Evolutionary conservation across 1,140 invertebrate genomes (phyloP).

Genomic region (Drosophila asahinai): DNA sequence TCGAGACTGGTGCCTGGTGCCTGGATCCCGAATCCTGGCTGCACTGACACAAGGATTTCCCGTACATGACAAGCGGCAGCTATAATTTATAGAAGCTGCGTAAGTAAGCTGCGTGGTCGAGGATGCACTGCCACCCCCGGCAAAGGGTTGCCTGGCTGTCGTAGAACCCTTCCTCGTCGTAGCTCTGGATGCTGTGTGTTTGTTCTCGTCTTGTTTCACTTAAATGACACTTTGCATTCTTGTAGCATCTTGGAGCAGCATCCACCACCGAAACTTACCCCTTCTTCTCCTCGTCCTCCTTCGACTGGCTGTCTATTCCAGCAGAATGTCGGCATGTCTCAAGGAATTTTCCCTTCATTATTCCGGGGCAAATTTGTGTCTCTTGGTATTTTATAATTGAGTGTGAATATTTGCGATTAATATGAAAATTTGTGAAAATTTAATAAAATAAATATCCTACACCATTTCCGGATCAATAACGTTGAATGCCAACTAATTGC

Average conservation of each 20-base stretch:
- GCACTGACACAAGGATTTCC: conserved; percentile 83
- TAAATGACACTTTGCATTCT: conserved; percentile 83
- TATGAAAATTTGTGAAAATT: conserved; percentile 83
- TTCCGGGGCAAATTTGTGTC: conserved; percentile 74
- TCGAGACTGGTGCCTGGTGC: neutral
- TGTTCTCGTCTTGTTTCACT: conserved; percentile 82
- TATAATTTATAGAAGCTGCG: conserved; percentile 82
- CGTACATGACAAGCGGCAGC: conserved; percentile 83
- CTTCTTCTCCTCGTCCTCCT: neutral
- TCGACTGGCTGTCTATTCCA: conserved; percentile 22
- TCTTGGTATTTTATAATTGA: conserved; percentile 80
- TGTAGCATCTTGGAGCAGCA: conserved; percentile 70
- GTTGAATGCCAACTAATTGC: conserved; percentile 66
- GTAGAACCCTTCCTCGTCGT: conserved; percentile 4
- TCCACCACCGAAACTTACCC: conserved; percentile 39
- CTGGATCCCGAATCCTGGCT: conserved; percentile 42
- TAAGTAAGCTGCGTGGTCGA: conserved; percentile 74
- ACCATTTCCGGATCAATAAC: conserved; percentile 26
- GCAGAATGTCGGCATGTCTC: conserved; percentile 48
- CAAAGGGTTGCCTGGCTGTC: conserved; percentile 19
- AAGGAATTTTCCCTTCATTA: conserved; percentile 75
- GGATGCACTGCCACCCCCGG: conserved; percentile 47
- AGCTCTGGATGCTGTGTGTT: conserved; percentile 56
- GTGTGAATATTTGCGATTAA: conserved; percentile 80
- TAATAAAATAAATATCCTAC: conserved; percentile 71